A percentile compares a stretch with the other conserved stretches of the same genome.
phyloP scores from a whole-genome alignment of 1,140 invertebrate genomes.

The Brachionus asplanchnoidis region DNA sequence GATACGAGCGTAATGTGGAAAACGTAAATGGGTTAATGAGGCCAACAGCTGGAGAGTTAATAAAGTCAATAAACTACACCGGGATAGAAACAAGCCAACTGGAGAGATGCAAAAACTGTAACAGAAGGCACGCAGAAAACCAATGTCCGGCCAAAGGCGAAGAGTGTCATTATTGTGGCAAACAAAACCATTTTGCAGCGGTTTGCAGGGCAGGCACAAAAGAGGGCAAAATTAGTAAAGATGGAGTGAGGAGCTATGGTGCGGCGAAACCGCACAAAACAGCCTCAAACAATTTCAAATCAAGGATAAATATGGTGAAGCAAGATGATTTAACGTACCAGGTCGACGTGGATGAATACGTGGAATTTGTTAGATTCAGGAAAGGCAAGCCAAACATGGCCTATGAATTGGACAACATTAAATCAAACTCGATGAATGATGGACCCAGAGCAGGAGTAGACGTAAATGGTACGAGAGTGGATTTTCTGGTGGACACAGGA shows the following conservation, averaged over 20 bases:
- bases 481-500: neutral
- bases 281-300: too few species aligned
- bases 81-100: too few species aligned
- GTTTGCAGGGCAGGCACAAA: too few species aligned
- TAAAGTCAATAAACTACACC: neutral
- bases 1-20: neutral
- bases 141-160: neutral
- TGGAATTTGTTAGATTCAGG: neutral
- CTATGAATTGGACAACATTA: neutral
- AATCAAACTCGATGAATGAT: neutral
- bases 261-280: too few species aligned
- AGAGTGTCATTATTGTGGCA: neutral
- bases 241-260: too few species aligned
- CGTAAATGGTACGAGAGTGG: neutral
- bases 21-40: neutral
- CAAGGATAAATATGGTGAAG: neutral
- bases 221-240: too few species aligned
- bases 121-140: neutral
- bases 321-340: neutral
- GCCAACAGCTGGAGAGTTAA: neutral
- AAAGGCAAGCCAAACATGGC: neutral
- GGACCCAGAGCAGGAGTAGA: neutral
- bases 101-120: neutral
- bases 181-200: neutral
- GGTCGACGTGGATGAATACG: conserved; percentile 2